Evolutionary conservation across 2,113 vertebrate species (phyloP), one percentile per base, ranked within the genome.

Genomic region (Epinephelus lanceolatus): DNA sequence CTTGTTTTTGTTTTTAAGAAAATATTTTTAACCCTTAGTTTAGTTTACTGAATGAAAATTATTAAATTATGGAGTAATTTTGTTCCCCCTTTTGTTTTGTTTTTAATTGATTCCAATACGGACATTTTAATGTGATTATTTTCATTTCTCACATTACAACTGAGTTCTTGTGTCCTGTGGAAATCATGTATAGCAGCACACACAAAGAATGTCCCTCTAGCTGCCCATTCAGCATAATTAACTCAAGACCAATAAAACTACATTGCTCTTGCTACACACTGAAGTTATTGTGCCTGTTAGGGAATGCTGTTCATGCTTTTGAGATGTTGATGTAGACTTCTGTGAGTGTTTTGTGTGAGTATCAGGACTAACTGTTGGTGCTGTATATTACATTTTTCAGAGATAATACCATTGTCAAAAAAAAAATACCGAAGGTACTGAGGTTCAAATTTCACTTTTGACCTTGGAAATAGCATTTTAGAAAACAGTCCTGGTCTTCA

Each of bases 241-340:
- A 94, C 80, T 91, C 76, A 81, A 91, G 86, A 93, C 91, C 79
- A 95, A 95, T 95, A 95, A 95, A 94, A 90, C 65, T 56, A 80
- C 80, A 87, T 88, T 25, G 89, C 88, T 90, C 85, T 84, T 86
- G 78, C 87, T 90, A 84, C 72, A 65, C 13, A 56, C 19, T 83
- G 62, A 79, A 56, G 57, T 80, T 9, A 37, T 47, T 49, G 23
- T 72, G 74, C 91, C 59, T 92, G 53, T 63, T 72, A 86, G 70
- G 61, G 71, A 79, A 53, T 61, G 15, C 14, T 71, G 62, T 56
- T 6, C 3, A 63, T 33, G 11, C n/a, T 63, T 52, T 76, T 40
- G 27, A 21, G 27, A 53, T 15, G 42, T 11, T 45, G 17, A 30
- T 25, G 21, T 12, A 7, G 8, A 69, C 17, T 27, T 78, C 4